phyloP scores from a whole-genome alignment of 1,140 invertebrate species.

The Drosophila mauritiana region DNA sequence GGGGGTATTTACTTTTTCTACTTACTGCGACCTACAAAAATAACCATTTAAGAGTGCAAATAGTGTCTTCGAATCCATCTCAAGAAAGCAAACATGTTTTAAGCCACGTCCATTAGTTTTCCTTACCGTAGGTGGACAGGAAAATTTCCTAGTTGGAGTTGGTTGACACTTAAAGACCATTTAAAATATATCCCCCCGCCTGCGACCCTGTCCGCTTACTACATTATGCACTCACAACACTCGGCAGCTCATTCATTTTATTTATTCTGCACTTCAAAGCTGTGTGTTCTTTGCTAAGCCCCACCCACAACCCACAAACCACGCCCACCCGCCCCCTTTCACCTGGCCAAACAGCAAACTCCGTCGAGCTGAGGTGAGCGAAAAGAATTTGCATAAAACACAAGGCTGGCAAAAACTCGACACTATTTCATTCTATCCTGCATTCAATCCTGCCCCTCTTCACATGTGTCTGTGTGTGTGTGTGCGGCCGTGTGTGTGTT shows the following conservation, averaged over 20 bases:
- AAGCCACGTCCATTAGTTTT: neutral
- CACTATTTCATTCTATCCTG: conserved; percentile 70
- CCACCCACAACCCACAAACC: conserved; percentile 5
- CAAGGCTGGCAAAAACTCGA: conserved; percentile 68
- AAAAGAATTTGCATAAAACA: conserved; percentile 78
- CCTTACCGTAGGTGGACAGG: conserved; percentile 4
- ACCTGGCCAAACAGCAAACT: conserved; percentile 73
- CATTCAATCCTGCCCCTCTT: conserved; percentile 12
- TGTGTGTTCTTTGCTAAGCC: conserved; percentile 45
- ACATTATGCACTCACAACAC: conserved; percentile 77
- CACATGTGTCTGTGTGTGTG: conserved; percentile 3
- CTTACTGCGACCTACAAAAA: neutral
- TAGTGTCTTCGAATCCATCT: neutral
- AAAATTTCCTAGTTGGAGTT: neutral
- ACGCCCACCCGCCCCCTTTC: neutral
- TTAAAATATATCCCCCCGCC: conserved; percentile 32
- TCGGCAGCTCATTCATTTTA: conserved; percentile 77
- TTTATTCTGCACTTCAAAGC: conserved; percentile 81
- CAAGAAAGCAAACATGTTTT: neutral
- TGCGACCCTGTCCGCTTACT: conserved; percentile 32
- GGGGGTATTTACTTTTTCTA: too few species aligned
- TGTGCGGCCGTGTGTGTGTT: conserved; percentile 14
- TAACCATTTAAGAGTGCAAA: neutral
- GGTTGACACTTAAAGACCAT: conserved; percentile 45
- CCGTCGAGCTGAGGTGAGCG: conserved; percentile 54